Evolutionary conservation across 1,140 invertebrate species (phyloP).

Genomic region (silkworm (Bombyx mori)): ASM3026992v2 NC_085117.1:18589001-18589500

Average conservation of each 20-base stretch:
- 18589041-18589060: no score
- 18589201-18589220: slow-evolving; percentile 28
- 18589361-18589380: no score
- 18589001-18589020: no score
- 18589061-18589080: no score
- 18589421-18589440: no score
- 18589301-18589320: slow-evolving; percentile 35
- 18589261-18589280: slow-evolving; percentile 37
- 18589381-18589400: not conserved
- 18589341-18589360: no score
- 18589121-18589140: slow-evolving; percentile 41
- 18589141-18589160: slow-evolving; percentile 15
- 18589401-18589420: no score
- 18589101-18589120: slow-evolving; percentile 49
- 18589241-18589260: slow-evolving; percentile 2
- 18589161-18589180: slow-evolving; percentile 4
- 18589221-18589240: slow-evolving; percentile 12
- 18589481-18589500: no score
- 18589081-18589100: no score
- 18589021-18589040: no score
- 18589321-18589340: not conserved
- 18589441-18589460: no score
- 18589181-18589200: slow-evolving; percentile 37
- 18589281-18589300: slow-evolving; percentile 43
- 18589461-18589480: no score